Percentiles rank a stretch among this genome's conserved stretches.
Conservation (phyloP, 2,888 invertebrate species). For the Drosophila greeni region DNA sequence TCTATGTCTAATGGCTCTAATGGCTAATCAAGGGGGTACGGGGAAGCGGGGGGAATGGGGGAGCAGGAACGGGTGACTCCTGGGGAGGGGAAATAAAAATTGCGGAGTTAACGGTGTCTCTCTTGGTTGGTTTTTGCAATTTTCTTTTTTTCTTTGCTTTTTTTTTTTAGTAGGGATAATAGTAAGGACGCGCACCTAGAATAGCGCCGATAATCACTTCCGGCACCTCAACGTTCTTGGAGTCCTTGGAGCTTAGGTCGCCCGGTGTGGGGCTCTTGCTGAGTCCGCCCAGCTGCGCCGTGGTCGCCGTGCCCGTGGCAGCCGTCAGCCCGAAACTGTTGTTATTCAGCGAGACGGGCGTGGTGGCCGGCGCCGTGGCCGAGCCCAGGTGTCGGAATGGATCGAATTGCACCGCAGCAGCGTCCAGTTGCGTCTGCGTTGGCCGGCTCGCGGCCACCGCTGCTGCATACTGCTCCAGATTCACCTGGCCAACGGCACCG, state of each 20-base stretch:
- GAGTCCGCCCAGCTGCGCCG: conserved; percentile 82
- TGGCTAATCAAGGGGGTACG: conserved; percentile 22
- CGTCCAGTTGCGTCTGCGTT: conserved; percentile 84
- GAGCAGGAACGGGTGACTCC: neutral
- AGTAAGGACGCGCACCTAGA: conserved; percentile 84
- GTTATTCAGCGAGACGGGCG: conserved; percentile 89
- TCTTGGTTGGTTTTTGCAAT: conserved; percentile 28
- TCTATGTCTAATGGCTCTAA: conserved; percentile 42
- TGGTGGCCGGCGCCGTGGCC: conserved; percentile 83
- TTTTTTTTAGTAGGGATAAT: conserved; percentile 76
- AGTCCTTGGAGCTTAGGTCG: conserved; percentile 87
- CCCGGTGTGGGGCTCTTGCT: conserved; percentile 91
- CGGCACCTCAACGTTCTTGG: conserved; percentile 95
- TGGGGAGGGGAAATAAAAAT: conserved; percentile 24
- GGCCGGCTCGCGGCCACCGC: conserved; percentile 82
- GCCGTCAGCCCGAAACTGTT: conserved; percentile 90
- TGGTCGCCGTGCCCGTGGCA: conserved; percentile 81
- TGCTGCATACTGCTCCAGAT: conserved; percentile 81
- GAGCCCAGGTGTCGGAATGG: conserved; percentile 88
- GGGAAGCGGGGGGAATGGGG: neutral
- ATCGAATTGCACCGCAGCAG: conserved; percentile 84
- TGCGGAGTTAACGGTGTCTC: conserved; percentile 41
- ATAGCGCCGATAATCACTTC: conserved; percentile 98
- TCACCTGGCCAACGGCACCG: conserved; percentile 90
- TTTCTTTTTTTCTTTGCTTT: conserved; percentile 7